Percentiles rank a stretch among this genome's conserved stretches.
These are phyloP conservation scores for Ornithorhynchus anatinus DNA, from an alignment of 2,113 vertebrate species.

Conservation along the genomic window DNA sequence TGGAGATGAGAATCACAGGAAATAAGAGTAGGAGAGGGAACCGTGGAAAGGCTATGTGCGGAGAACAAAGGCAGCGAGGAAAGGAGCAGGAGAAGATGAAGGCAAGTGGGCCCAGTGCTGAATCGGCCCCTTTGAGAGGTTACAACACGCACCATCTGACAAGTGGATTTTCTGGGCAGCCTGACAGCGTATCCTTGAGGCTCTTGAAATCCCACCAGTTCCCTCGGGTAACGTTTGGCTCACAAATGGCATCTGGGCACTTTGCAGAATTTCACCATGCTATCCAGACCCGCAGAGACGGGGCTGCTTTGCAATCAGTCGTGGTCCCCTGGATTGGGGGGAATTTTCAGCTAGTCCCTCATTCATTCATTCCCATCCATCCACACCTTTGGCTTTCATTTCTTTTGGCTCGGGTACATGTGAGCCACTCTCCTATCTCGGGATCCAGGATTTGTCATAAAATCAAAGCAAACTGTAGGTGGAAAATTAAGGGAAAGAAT, in stretches of 20 bases:
- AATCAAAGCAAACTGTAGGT: not conserved
- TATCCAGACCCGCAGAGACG: too few species aligned
- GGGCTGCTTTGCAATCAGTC: not conserved
- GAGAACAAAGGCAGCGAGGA: too few species aligned
- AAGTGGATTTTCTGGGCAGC: not conserved
- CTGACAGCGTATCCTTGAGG: not conserved
- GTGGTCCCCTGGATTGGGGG: not conserved
- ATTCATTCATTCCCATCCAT: not conserved
- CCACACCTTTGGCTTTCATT: not conserved
- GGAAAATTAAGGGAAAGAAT: not conserved
- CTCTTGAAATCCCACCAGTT: not conserved
- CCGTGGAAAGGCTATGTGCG: too few species aligned
- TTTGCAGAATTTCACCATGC: not conserved
- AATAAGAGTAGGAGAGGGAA: too few species aligned
- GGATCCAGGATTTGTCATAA: not conserved
- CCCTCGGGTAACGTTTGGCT: not conserved
- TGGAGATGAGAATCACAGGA: too few species aligned
- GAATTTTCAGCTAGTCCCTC: not conserved
- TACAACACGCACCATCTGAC: too few species aligned
- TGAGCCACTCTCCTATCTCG: not conserved
- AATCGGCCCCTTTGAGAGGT: too few species aligned
- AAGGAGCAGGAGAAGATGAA: too few species aligned
- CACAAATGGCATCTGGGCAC: not conserved
- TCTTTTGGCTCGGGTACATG: not conserved
- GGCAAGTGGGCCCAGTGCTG: too few species aligned